Evolutionary conservation across 2,888 invertebrate species (phyloP).

Genomic region (Kryphioiulus occultus): DNA sequence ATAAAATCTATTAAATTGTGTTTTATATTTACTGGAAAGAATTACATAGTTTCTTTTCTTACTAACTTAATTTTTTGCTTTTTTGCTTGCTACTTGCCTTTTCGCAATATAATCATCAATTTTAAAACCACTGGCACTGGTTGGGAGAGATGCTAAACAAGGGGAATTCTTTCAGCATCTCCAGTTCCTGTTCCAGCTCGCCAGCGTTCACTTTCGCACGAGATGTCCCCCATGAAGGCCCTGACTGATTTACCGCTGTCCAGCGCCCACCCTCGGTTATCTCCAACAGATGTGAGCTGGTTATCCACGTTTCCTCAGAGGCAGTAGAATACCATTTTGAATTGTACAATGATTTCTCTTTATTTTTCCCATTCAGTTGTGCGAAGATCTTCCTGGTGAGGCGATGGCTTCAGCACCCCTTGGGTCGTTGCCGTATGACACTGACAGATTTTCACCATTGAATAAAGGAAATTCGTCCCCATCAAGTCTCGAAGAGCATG

Average conservation of each 20-base stretch:
- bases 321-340: not conserved
- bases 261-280: not conserved
- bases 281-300: slow-evolving; percentile 19
- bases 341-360: not conserved
- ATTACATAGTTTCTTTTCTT: not conserved
- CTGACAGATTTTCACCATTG: slow-evolving; percentile 12
- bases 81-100: too few species aligned
- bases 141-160: not conserved
- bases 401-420: not conserved
- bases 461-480: slow-evolving; percentile 47
- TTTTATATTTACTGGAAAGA: too few species aligned
- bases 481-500: slow-evolving; percentile 50
- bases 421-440: not conserved
- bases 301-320: not conserved
- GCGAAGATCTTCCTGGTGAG: slow-evolving; percentile 42
- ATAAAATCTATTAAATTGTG: too few species aligned
- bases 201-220: slow-evolving; percentile 52
- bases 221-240: slow-evolving; percentile 41
- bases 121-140: not conserved
- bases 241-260: slow-evolving; percentile 21
- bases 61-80: too few species aligned
- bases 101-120: too few species aligned
- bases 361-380: not conserved
- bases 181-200: slow-evolving; percentile 54
- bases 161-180: slow-evolving; percentile 50